A percentile compares a stretch with the other conserved stretches of the same genome.
Evolutionary conservation across 2,797 vertebrate species (phyloP).

Genomic region (Clarias laeviceps): DNA sequence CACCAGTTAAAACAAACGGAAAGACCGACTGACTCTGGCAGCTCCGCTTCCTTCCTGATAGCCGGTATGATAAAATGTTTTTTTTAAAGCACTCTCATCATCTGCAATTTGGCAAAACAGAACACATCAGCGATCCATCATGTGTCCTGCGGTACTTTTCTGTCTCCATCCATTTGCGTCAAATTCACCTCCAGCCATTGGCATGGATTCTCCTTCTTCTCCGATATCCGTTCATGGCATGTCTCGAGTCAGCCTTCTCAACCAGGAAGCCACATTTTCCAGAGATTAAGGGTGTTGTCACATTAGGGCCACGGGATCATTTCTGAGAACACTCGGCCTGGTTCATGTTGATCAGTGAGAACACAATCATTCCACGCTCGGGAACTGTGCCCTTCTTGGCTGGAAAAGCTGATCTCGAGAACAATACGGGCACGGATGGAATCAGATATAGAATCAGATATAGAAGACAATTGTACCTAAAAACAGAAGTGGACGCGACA

Average conservation of each 20-base stretch:
- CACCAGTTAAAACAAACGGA: neutral
- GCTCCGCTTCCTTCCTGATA: constrained; percentile 18
- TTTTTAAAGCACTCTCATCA: constrained; percentile 21
- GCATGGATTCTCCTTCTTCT: neutral
- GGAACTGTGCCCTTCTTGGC: too few relatives aligned
- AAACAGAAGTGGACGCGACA: too few relatives aligned
- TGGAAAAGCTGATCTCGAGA: too few relatives aligned
- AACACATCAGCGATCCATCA: neutral
- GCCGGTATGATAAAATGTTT: neutral
- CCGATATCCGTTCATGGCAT: neutral
- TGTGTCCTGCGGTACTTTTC: neutral
- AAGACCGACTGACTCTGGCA: neutral
- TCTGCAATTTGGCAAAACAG: constrained; percentile 31
- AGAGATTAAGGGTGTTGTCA: too few relatives aligned
- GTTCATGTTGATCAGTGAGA: too few relatives aligned
- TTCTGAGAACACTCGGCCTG: too few relatives aligned
- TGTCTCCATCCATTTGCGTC: neutral
- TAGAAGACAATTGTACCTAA: too few relatives aligned
- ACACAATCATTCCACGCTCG: too few relatives aligned
- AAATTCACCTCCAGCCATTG: neutral
- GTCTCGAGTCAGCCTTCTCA: neutral
- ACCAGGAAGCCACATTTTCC: neutral
- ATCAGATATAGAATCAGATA: too few relatives aligned
- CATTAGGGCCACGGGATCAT: too few relatives aligned
- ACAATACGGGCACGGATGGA: too few relatives aligned